phyloP scores from a whole-genome alignment of 2,797 vertebrate genomes.

The Sebastes baramenuke region DNA sequence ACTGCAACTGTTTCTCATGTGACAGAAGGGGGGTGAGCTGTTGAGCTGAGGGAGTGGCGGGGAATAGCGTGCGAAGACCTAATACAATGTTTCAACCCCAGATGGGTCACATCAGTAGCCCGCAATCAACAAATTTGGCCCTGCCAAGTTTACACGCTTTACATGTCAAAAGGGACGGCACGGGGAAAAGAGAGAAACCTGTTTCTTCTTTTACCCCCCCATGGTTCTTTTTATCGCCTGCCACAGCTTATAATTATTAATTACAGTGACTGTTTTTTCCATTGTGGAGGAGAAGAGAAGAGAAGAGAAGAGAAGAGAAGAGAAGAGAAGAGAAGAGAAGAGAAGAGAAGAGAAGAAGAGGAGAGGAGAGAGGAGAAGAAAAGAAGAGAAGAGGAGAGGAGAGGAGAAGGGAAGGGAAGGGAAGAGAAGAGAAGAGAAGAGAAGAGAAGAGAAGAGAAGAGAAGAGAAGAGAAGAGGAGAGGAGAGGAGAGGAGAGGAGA shows the following conservation, averaged over 20 bases:
- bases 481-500: neutral
- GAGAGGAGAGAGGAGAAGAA: accelerated
- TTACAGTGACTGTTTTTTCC: conserved; percentile 50
- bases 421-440: no score
- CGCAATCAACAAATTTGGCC: conserved; percentile 78
- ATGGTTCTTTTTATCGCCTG: conserved; percentile 21
- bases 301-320: neutral
- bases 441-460: accelerated
- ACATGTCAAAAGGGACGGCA: conserved; percentile 63
- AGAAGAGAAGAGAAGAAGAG: neutral
- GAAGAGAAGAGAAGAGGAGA: neutral
- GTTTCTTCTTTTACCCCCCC: conserved; percentile 30
- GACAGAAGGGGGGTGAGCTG: conserved; percentile 55
- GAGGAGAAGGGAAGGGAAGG: accelerated
- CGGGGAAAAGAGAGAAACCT: conserved; percentile 46
- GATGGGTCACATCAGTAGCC: conserved; percentile 83
- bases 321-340: neutral
- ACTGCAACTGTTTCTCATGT: conserved; percentile 77
- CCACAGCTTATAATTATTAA: conserved; percentile 57
- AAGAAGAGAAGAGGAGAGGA: neutral
- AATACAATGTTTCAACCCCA: conserved; percentile 79
- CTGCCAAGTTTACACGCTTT: conserved; percentile 78
- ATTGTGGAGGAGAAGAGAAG: neutral
- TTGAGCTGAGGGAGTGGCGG: conserved; percentile 61
- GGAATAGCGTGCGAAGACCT: conserved; percentile 81